Base-by-base conservation (phyloP, 2,797 vertebrate genomes). In the Parambassis ranga region DNA sequence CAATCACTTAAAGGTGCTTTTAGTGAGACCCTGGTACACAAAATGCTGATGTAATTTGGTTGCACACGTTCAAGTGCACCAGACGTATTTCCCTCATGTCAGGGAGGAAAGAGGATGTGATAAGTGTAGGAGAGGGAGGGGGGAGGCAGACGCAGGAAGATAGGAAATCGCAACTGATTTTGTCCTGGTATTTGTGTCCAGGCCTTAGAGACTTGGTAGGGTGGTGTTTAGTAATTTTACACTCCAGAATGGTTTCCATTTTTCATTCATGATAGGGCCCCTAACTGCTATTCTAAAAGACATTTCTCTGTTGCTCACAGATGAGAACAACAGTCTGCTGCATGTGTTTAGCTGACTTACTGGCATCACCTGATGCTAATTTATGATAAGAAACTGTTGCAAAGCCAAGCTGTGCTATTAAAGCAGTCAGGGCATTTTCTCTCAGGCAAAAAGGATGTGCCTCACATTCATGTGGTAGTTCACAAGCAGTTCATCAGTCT, bases 81-180 rank as follows among this genome's bases (percentile, higher is more conserved):
- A 75, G 72, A 82, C 62, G 10, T 57, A 67, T 79, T 76, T 61
- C 52, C 70, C 77, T 59, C 66, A 67, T 70, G 73, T 71, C 73
- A 35, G 57, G 61, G 65, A 65, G 59, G 55, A 65, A 61, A 78
- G 78, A 61, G 50, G 77, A 88, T 79, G 65, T 43, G 79, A 83
- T 75, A 83, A 80, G 76, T 73, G 48, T 20, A 32, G 56, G 39
- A 44, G 65, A 14, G 39, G 56, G 41, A 49, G 72, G 71, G 58
- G 73, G 51, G 10, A 33, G 48, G 53, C 35, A 73, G 65, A 72
- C 43, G 14, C 46, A 71, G 78, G 65, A 65, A 78, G 79, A 84
- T 77, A 73, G 72, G 79, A 77, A 86, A 85, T 78, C 72, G 58
- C 46, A 72, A 83, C 61, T 64, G 61, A 74, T 81, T 89, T 88